Evolutionary conservation across 1,140 invertebrate species (phyloP).

Genomic region (Doryteuthis pealeii): DNA sequence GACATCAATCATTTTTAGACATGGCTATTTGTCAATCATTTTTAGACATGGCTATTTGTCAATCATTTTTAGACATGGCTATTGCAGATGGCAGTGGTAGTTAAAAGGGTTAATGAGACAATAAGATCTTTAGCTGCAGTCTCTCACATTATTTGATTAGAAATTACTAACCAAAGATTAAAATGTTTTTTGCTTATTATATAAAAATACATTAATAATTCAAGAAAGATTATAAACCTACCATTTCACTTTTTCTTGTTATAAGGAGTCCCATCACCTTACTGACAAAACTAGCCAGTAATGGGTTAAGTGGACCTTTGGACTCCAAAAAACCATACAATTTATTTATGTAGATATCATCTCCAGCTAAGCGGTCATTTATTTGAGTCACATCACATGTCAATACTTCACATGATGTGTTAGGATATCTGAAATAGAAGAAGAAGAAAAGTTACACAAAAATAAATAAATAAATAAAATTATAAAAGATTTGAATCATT

Average conservation of each 20-base stretch:
- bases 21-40: too few relatives aligned
- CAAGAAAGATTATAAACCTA: slow-evolving; percentile 46
- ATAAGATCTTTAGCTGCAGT: too few relatives aligned
- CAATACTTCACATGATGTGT: slow-evolving; percentile 90
- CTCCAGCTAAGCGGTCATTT: slow-evolving; percentile 80
- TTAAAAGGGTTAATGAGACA: too few relatives aligned
- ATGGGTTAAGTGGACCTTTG: slow-evolving; percentile 85
- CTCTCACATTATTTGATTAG: too few relatives aligned
- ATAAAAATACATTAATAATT: too few relatives aligned
- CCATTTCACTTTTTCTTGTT: slow-evolving; percentile 75
- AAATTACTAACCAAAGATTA: too few relatives aligned
- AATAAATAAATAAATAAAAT: too few relatives aligned
- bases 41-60: too few relatives aligned
- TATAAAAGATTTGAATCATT: not conserved
- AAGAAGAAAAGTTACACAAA: not conserved
- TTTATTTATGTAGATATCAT: slow-evolving; percentile 76
- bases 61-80: too few relatives aligned
- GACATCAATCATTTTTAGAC: too few relatives aligned
- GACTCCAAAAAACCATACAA: slow-evolving; percentile 84
- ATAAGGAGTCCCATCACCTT: slow-evolving; percentile 88
- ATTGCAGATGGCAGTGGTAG: too few relatives aligned
- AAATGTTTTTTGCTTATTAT: too few relatives aligned
- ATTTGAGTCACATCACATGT: slow-evolving; percentile 84
- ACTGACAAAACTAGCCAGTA: slow-evolving; percentile 93
- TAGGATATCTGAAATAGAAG: slow-evolving; percentile 64